phyloP scores from a whole-genome alignment of 2,888 invertebrate species.

The Theodoxus fluviatilis region DNA sequence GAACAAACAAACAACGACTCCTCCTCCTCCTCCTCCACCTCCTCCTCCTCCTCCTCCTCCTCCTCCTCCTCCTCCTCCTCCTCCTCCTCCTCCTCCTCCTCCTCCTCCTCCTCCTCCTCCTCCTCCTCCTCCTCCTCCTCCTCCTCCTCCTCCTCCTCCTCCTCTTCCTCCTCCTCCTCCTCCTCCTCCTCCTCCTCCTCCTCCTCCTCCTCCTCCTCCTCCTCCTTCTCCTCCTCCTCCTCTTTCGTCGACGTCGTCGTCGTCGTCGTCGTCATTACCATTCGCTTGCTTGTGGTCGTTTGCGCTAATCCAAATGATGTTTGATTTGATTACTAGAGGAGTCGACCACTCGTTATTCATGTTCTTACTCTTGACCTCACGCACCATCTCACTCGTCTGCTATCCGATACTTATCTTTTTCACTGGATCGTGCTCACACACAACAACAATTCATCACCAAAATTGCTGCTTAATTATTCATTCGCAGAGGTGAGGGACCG shows the following conservation, averaged over 20 bases:
- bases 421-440: too few species aligned
- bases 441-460: too few species aligned
- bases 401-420: too few species aligned
- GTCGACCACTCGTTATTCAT: too few species aligned
- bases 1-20: background rate
- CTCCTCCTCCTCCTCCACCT: conserved; percentile 18
- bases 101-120: background rate
- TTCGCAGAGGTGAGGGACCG: too few species aligned
- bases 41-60: background rate
- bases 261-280: background rate
- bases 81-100: conserved; percentile 13
- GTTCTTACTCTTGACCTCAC: background rate
- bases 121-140: background rate
- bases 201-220: background rate
- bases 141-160: background rate
- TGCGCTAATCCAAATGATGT: background rate
- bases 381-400: too few species aligned
- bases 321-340: background rate
- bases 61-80: conserved; percentile 1
- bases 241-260: background rate
- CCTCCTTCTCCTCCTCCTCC: background rate
- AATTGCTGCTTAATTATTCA: too few species aligned
- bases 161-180: background rate
- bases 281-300: background rate
- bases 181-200: background rate